Percentiles rank a stretch among this genome's conserved stretches.
Conservation (phyloP, 2,797 vertebrate genomes). For the Sebastes kiyomatsui region DNA sequence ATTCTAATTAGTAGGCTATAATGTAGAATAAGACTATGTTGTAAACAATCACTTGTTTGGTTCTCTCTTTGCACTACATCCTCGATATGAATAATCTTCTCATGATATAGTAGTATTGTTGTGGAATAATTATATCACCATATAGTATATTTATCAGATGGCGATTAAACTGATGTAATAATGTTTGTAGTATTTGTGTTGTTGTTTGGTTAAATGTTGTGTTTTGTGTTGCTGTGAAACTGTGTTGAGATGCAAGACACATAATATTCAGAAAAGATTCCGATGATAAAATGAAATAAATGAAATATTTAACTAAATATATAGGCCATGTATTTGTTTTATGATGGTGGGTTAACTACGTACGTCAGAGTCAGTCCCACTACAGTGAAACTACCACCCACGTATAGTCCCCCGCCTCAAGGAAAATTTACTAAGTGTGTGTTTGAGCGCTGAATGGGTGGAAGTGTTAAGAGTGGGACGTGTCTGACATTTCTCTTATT, state of each 20-base stretch:
- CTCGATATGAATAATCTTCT: no score
- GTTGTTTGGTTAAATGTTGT: neutral
- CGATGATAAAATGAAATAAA: neutral
- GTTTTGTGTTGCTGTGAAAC: neutral
- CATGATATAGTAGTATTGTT: no score
- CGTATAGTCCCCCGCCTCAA: neutral
- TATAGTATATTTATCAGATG: no score
- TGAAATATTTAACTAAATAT: neutral
- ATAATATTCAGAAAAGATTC: neutral
- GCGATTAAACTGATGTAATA: neutral
- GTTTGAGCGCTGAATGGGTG: neutral
- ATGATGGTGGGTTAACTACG: no score
- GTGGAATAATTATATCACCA: no score
- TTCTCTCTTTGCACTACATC: no score
- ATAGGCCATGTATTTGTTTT: neutral
- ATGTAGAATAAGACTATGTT: neutral
- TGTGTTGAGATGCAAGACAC: neutral
- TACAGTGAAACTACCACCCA: conserved; percentile 42
- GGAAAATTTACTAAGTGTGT: conserved; percentile 4
- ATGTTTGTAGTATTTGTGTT: neutral
- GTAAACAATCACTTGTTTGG: neutral
- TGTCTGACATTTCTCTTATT: conserved; percentile 49
- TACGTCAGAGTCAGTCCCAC: conserved; percentile 40
- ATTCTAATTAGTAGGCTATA: neutral
- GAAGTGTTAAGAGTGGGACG: conserved; percentile 41